Evolutionary conservation across 53 echinoderm and acorn worm genomes (phyloP), one percentile per base, ranked within the genome.

Genomic region (Temnopleurus reevesii): DNA sequence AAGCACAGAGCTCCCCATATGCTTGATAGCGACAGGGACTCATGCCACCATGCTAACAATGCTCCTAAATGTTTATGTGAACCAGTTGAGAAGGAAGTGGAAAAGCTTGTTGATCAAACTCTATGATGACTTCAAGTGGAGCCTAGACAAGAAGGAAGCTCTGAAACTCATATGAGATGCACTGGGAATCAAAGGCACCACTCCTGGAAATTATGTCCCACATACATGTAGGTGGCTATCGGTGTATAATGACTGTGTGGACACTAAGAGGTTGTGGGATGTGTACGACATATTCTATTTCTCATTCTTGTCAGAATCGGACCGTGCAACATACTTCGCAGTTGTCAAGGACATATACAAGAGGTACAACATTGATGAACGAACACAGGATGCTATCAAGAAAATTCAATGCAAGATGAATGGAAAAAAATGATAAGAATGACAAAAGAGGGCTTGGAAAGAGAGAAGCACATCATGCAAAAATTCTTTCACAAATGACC

Each of bases 11-110:
- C 91, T 41, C 86, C 76, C 1, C 91, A 91, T 46, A 17, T 91
- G 81, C 79, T 91, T 30, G 91, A 91, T 44, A 38, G 86, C 4
- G 91, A 91, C 53, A 86, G 91, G 4, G 91, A 91, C 66, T 77
- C 86, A 12, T 86, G 91, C 43, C 91, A 86, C 38, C 85, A 86
- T 76, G 91, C 91, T 27, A 76, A 86, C 33, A 91, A 86, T 77
- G 91, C 91, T 0, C 76, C 91, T 1, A 91, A 91, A 38, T 34
- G 46, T 55, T 91, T 91, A 58, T 91, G 91, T 57, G 86, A 86
- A 55, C 91, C 91, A 76, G 86, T 91, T 45, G 59, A 91, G 19
- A 86, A 91, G 77, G 53, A 86, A 4, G 46, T 91, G 41, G 86
- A 91, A 81, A 19, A 77, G 17, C 55, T 91, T 21, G n/a, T 91